These are phyloP conservation scores for Jaculus jaculus DNA, from an alignment of 2,113 vertebrate genomes.

Conservation along the genomic window DNA sequence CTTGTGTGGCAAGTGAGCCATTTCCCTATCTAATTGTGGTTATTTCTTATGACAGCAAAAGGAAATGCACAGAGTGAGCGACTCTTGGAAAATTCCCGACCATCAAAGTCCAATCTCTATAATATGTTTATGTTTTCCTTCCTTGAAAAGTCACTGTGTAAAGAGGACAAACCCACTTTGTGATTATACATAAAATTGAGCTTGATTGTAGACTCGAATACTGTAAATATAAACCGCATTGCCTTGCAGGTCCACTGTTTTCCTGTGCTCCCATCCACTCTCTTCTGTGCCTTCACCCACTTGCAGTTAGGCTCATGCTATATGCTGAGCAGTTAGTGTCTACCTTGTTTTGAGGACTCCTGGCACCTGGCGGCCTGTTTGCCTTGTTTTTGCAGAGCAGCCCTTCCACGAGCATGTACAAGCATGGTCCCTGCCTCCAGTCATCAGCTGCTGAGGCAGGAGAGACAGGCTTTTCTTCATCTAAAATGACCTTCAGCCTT, in stretches of 20 bases:
- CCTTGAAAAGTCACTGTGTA: not conserved
- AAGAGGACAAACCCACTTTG: not conserved
- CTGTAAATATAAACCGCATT: too few relatives aligned
- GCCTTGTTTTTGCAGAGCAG: not conserved
- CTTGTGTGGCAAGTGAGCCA: too few relatives aligned
- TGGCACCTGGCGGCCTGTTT: not conserved
- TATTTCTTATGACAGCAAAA: not conserved
- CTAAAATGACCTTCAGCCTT: not conserved
- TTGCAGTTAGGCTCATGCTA: not conserved
- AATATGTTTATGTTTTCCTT: not conserved
- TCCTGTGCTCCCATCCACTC: not conserved
- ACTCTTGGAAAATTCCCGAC: not conserved
- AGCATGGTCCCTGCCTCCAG: not conserved
- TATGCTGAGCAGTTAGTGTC: not conserved
- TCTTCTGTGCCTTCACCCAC: not conserved
- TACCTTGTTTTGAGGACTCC: not conserved
- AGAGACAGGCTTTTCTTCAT: not conserved
- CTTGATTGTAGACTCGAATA: not conserved
- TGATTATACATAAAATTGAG: not conserved
- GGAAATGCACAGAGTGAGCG: not conserved
- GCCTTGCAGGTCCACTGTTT: not conserved
- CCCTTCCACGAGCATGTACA: not conserved
- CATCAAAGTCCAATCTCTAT: not conserved
- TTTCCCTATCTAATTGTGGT: not conserved
- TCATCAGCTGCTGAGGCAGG: not conserved